Evolutionary conservation across 1,140 invertebrate genomes (phyloP), one percentile per base, ranked within the genome.

Genomic region (Lutraria rhynchaena): DNA sequence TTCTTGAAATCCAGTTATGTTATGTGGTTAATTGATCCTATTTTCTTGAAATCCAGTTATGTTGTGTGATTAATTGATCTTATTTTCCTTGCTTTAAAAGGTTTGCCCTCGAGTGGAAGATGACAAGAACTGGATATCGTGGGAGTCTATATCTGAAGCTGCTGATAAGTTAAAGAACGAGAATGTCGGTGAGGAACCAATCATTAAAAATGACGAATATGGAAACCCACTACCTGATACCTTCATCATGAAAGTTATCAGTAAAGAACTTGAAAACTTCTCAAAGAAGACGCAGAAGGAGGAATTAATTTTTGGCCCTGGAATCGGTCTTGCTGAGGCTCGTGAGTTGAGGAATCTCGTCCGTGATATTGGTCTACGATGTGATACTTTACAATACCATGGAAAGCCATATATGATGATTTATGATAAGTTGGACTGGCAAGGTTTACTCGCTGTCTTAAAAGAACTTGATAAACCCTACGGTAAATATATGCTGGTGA

Each of bases 381-480:
- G 74, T 24, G 83, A 83, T 70, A 83, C 75, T 0, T 60, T 84
- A 15, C 86, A 89, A 46, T 44, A 74, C 24, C 69, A 84, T 19
- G 86, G 83, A 1, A 46, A 86, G 33, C 60, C 82, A 0, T 87
- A 86, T 76, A 15, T 84, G 7, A 61, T 84, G 1, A 83, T 89
- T 11, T 85, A 84, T 46, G 84, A 81, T 27, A 84, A 70, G 46
- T 69, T 80, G 35, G 74, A 57, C 13, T 85, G 82, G 29, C 65
- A 84, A 31, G 78, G 86, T 51, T 84, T 87, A 53, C 81, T 78
- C 0, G 49, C 69, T 35, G 33, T 65, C 27, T 33, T 86, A 3
- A 81, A 70, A 57, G 29, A 22, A 3, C 37, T 74, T 15, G 35
- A 29, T 9, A 77, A 77, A 19, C 57, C 60, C 15, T 85, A 81